These are phyloP conservation scores for Tridacna gigas DNA, from an alignment of 2,888 invertebrate species.

Conservation along the genomic window DNA sequence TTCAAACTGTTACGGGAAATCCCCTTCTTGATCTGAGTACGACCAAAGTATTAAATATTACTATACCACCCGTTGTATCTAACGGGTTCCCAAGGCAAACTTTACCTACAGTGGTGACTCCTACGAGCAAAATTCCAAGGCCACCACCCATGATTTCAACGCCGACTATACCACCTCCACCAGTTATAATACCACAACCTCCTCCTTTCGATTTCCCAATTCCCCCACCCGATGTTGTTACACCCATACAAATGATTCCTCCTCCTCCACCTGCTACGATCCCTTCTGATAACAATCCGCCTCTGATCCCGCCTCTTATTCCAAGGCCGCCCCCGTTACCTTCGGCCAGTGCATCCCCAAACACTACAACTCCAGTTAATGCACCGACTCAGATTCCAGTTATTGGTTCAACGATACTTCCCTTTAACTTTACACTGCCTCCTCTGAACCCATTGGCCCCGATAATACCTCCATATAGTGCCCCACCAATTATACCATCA, in stretches of 20 bases:
- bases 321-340: not conserved
- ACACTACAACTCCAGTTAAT: not conserved
- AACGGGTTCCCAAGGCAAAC: not conserved
- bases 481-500: not conserved
- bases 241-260: not conserved
- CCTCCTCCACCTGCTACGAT: not conserved
- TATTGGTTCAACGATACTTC: not conserved
- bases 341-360: not conserved
- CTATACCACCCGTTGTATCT: slow-evolving; percentile 6
- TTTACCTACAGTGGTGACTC: not conserved
- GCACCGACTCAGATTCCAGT: not conserved
- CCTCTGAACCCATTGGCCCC: slow-evolving; percentile 12
- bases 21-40: not conserved
- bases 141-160: not conserved
- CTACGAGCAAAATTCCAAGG: not conserved
- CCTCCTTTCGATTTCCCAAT: not conserved
- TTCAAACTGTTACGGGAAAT: not conserved
- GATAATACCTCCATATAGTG: slow-evolving; percentile 8
- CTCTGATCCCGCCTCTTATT: not conserved
- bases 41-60: not conserved
- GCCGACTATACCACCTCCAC: not conserved
- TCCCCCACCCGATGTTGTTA: not conserved
- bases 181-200: slow-evolving; percentile 11
- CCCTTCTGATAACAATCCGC: not conserved
- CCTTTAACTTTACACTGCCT: slow-evolving; percentile 24